A percentile compares a stretch with the other conserved stretches of the same genome.
phyloP scores from a whole-genome alignment of 2,113 vertebrate species.

The Anthoscopus minutus region DNA sequence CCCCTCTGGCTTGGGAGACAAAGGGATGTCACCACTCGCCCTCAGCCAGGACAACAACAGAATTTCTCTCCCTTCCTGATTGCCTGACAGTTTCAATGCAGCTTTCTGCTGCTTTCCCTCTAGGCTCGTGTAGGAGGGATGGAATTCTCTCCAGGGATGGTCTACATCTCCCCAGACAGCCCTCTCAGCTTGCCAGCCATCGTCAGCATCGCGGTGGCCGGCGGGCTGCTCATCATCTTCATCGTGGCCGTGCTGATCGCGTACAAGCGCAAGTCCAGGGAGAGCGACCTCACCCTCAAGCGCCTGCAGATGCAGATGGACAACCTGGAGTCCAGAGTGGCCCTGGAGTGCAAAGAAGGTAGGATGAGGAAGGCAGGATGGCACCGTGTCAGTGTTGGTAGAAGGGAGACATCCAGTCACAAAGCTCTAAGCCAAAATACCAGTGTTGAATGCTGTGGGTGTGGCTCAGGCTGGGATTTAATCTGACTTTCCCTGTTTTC shows the following conservation, averaged over 20 bases:
- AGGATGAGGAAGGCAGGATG: background rate
- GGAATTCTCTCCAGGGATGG: slow-evolving; percentile 93
- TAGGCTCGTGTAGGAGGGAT: slow-evolving; percentile 95
- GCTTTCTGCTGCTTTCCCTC: background rate
- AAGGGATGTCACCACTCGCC: background rate
- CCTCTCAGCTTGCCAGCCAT: slow-evolving; percentile 94
- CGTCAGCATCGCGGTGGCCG: slow-evolving; percentile 91
- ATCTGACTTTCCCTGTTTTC: background rate
- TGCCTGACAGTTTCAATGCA: accelerated
- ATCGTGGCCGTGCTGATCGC: slow-evolving; percentile 95
- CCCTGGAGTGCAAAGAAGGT: slow-evolving; percentile 98
- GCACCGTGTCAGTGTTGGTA: too few relatives aligned
- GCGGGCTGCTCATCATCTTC: slow-evolving; percentile 91
- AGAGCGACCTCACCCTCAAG: slow-evolving; percentile 95
- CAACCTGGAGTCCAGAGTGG: slow-evolving; percentile 97
- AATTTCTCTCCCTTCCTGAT: background rate
- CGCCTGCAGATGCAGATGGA: slow-evolving; percentile 99
- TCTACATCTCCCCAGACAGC: slow-evolving; percentile 95
- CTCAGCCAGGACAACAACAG: background rate
- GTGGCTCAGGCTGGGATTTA: background rate
- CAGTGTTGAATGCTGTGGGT: background rate
- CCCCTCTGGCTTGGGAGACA: background rate
- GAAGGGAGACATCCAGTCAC: background rate
- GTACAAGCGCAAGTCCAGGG: slow-evolving; percentile 95
- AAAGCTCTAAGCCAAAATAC: background rate